These are phyloP conservation scores for Rhinogobio ventralis DNA, from an alignment of 2,797 vertebrate genomes.

Conservation along the genomic window DNA sequence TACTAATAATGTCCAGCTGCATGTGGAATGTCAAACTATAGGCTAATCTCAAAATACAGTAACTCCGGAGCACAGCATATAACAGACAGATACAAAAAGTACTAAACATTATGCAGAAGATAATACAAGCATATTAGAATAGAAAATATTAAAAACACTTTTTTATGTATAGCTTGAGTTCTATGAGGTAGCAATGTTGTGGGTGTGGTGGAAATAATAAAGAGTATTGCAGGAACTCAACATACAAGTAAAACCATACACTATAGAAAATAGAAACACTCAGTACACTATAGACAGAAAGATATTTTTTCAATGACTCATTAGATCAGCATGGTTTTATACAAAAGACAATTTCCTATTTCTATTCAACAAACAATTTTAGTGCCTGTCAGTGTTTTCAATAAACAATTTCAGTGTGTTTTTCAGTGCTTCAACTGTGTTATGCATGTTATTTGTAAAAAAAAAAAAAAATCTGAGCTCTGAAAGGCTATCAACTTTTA, in stretches of 20 bases:
- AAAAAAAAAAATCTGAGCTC: background rate
- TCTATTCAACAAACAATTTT: background rate
- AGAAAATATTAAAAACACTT: background rate
- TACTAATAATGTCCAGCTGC: slow-evolving; percentile 8
- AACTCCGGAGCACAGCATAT: background rate
- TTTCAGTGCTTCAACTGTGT: background rate
- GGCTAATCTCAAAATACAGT: slow-evolving; percentile 1
- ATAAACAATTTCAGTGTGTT: background rate
- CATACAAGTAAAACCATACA: background rate
- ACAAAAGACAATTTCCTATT: background rate
- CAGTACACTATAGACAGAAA: background rate
- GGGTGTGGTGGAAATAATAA: background rate
- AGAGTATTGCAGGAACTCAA: background rate
- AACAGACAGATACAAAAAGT: background rate
- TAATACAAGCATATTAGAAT: background rate
- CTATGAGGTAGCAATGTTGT: background rate
- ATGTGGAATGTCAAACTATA: slow-evolving; percentile 7
- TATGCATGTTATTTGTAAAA: background rate
- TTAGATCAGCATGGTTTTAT: background rate
- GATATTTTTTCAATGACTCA: background rate
- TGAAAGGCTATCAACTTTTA: background rate
- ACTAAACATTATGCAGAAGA: background rate
- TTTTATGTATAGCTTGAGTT: background rate
- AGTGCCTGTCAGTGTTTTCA: background rate
- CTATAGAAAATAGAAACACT: background rate